Evolutionary conservation across 1,140 invertebrate species (phyloP), one percentile per base, ranked within the genome.

Genomic region (Myzus persicae): DNA sequence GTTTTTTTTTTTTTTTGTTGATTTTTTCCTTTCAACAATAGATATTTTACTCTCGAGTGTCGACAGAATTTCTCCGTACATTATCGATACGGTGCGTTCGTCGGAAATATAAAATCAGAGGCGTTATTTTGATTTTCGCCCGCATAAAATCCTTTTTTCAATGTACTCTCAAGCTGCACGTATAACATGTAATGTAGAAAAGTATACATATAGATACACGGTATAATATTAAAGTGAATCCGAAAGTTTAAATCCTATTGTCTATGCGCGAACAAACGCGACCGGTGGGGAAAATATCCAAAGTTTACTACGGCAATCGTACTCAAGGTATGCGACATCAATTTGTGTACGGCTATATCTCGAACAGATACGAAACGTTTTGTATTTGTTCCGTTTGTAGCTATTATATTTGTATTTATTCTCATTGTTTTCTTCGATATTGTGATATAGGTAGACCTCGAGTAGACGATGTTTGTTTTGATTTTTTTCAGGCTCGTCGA

Each of bases 191-290:
- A 76, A 76, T n/a, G 7, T n/a, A 76, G 14, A 76, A 76, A n/a
- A 4, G 31, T 76, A 76, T 76, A n/a, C 59, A 18, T n/a, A n/a
- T 36, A 76, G 31, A 76, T 76, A n/a, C 31, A 1, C 11, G 59
- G 14, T 76, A n/a, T 76, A 76, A 76, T n/a, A 76, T 76, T n/a
- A n/a, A n/a, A 76, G 59, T n/a, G 59, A n/a, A 76, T 76, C 59
- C 31, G 18, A 76, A 76, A 76, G 31, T n/a, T 76, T 76, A n/a
- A 76, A 76, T 36, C 59, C 3, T n/a, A 76, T 67, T 36, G 59
- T n/a, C 59, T 14, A 76, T n/a, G 31, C 59, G 31, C 14, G 8
- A 76, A 67, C 59, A 67, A 67, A 67, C 59, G 31, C 31, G 59
- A 67, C n/a, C 59, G 14, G 31, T 18, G 59, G n/a, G n/a, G n/a